phyloP scores from a whole-genome alignment of 1,140 invertebrate genomes.

The Hylyphantes graminicola region DNA sequence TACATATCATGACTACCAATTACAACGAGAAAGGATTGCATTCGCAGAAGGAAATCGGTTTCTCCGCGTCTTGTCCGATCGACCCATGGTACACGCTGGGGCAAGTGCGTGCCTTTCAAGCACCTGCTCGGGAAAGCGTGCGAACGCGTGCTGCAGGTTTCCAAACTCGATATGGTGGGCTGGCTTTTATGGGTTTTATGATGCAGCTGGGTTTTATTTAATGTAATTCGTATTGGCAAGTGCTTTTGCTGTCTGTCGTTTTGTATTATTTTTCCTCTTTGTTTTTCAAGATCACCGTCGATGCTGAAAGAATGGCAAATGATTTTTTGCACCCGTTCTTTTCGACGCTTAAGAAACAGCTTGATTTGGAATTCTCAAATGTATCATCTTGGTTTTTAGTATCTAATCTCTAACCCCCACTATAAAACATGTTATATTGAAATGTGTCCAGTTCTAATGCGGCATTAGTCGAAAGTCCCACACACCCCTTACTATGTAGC shows the following conservation, averaged over 20 bases:
- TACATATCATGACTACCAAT: background rate
- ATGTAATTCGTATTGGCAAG: background rate
- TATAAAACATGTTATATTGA: too few relatives aligned
- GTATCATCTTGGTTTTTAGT: too few relatives aligned
- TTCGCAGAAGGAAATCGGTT: background rate
- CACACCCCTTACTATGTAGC: too few relatives aligned
- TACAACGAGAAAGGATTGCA: background rate
- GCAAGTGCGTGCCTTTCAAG: constrained; percentile 44
- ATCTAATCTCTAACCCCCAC: too few relatives aligned
- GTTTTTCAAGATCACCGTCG: background rate
- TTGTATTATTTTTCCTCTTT: background rate
- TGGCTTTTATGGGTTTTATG: constrained; percentile 3
- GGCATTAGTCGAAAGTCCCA: too few relatives aligned
- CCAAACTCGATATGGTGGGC: background rate
- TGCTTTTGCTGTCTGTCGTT: background rate
- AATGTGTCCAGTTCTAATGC: too few relatives aligned
- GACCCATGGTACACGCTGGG: constrained; percentile 40
- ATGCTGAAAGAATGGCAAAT: too few relatives aligned
- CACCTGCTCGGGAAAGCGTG: constrained; percentile 46
- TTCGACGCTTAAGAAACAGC: too few relatives aligned
- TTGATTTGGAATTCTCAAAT: too few relatives aligned
- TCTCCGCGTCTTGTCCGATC: constrained; percentile 4
- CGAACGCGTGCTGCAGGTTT: constrained; percentile 1
- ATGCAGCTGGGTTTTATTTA: background rate
- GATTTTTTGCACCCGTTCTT: too few relatives aligned